Base-by-base conservation (phyloP, 2,888 invertebrate species). In the Dynastes grantii region DNA sequence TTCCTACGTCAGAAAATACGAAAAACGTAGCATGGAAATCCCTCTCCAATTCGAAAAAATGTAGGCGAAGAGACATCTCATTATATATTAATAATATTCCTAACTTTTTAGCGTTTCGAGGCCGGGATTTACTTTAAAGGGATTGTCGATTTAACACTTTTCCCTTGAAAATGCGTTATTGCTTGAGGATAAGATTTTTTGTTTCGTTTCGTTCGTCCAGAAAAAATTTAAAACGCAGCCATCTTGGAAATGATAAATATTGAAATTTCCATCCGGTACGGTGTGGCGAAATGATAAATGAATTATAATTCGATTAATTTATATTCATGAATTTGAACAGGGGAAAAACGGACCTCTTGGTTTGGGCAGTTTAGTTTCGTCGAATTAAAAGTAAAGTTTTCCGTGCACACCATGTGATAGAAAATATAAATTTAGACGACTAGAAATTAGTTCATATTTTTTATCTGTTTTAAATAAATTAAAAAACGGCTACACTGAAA, bases 31-130 rank as follows among this genome's bases (percentile, higher is more conserved):
- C 45, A 22, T 51, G 37, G 11, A 73, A 40, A 40, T 73, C 40
- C 40, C 29, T n/a, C 29, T 32, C 51, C 29, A 29, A 11, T 32
- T 64, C 29, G 11, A 11, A 29, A 37, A 51, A 27, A 70, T 4
- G 68, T 13, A 16, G 22, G 37, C 73, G 55, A 58, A 6, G 55
- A 16, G 9, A 58, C 58, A 37, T 73, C 73, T 73, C 73, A 73
- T 73, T 73, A 73, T 58, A 73, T 73, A 73, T 73, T 73, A 55
- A 73, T 58, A 58, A 73, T 40, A 58, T 73, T 55, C 58, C 58
- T 32, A 40, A 32, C 58, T 58, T 73, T 61, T 40, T 53, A 63
- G 63, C 27, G 27, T 29, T 51, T 13, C 51, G 27, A 11, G 16
- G 32, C 16, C 37, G 11, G 58, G 58, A 58, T 73, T 73, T 73